Evolutionary conservation across 2,888 invertebrate species (phyloP).

Genomic region (Oxyscelio sp.): DNA sequence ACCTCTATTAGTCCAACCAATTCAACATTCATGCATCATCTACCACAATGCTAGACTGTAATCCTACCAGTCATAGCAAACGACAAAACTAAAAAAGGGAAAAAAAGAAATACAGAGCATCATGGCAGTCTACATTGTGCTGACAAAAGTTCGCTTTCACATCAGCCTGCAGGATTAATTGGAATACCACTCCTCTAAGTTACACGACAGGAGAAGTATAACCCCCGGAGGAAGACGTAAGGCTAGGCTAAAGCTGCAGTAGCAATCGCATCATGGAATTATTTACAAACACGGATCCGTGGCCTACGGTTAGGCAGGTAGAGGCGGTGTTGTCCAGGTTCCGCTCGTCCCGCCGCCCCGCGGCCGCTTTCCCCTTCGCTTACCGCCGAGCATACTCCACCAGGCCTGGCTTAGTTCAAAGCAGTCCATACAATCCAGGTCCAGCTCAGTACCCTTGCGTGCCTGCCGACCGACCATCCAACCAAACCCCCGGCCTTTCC

Average conservation of each 20-base stretch:
- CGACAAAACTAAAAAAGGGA: constrained; percentile 10
- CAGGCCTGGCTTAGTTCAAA: too few relatives aligned
- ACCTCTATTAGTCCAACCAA: constrained; percentile 36
- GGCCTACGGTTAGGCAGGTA: too few relatives aligned
- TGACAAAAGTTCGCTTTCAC: constrained; percentile 44
- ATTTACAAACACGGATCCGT: too few relatives aligned
- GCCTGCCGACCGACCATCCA: constrained; percentile 87
- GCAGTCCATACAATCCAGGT: constrained; percentile 81
- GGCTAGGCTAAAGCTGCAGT: too few relatives aligned
- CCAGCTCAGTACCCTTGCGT: constrained; percentile 83
- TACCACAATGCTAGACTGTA: constrained; percentile 32
- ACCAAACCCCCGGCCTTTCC: constrained; percentile 79
- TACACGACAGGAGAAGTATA: constrained; percentile 38
- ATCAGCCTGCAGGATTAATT: constrained; percentile 62
- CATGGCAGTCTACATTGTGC: constrained; percentile 26
- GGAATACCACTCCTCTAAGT: constrained; percentile 43
- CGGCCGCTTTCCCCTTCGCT: too few relatives aligned
- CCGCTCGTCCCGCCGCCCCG: too few relatives aligned
- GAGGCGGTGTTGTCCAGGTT: too few relatives aligned
- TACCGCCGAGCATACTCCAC: too few relatives aligned
- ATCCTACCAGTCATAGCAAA: constrained; percentile 21
- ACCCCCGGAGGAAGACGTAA: constrained; percentile 54
- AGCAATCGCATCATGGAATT: too few relatives aligned
- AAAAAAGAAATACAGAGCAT: constrained; percentile 10
- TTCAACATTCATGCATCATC: constrained; percentile 50